Evolutionary conservation across 2,888 invertebrate genomes (phyloP).

Genomic region (Xylophagus ater): DNA sequence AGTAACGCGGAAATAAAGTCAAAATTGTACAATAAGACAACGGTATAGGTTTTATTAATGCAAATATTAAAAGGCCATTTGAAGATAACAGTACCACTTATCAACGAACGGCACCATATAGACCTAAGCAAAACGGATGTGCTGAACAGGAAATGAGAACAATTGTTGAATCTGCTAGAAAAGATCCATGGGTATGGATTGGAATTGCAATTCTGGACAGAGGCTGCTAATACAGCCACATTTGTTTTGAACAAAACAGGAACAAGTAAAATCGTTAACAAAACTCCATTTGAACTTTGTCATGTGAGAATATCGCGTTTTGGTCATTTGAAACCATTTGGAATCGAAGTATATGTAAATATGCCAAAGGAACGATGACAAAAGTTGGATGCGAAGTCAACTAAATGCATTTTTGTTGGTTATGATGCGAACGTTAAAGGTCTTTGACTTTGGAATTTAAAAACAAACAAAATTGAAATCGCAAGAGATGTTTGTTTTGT

Average conservation of each 20-base stretch:
- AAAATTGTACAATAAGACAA: too few species aligned
- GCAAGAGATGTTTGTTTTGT: not conserved
- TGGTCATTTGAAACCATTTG: constrained; percentile 20
- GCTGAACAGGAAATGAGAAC: constrained; percentile 18
- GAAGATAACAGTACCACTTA: constrained; percentile 11
- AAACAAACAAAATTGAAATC: not conserved
- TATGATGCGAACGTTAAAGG: not conserved
- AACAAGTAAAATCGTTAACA: constrained; percentile 13
- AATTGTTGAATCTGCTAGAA: constrained; percentile 16
- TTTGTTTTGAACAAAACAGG: constrained; percentile 26
- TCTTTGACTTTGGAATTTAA: not conserved
- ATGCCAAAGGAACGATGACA: constrained; percentile 17
- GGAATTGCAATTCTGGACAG: constrained; percentile 27
- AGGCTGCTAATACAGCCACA: constrained; percentile 27
- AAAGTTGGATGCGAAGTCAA: constrained; percentile 8
- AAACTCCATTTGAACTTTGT: constrained; percentile 20
- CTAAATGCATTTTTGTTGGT: too few species aligned
- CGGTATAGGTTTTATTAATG: constrained; percentile 13
- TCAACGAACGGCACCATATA: constrained; percentile 15
- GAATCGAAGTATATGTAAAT: constrained; percentile 17
- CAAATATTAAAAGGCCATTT: constrained; percentile 8
- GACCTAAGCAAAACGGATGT: constrained; percentile 17
- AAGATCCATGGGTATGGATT: constrained; percentile 18
- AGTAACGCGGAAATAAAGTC: too few species aligned
- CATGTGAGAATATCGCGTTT: constrained; percentile 14